phyloP scores from a whole-genome alignment of 2,113 vertebrate genomes.

The Microtus pennsylvanicus region DNA sequence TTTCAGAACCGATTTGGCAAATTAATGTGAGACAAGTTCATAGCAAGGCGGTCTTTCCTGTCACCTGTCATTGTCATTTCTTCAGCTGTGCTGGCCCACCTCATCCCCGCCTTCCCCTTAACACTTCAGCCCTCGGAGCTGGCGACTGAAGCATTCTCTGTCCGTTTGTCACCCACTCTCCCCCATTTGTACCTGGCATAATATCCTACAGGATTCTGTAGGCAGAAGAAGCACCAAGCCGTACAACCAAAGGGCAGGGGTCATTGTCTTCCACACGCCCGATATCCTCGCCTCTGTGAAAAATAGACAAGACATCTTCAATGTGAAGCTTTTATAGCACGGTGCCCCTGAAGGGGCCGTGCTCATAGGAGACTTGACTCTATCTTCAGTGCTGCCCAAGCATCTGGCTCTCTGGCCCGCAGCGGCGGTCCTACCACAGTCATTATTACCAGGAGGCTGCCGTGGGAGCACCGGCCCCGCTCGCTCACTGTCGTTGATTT shows the following conservation, averaged over 20 bases:
- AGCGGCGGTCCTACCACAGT: not conserved
- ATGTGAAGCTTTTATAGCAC: not conserved
- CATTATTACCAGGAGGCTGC: not conserved
- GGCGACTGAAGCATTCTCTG: not conserved
- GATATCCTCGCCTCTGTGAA: slow-evolving; percentile 51
- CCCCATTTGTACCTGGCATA: slow-evolving; percentile 71
- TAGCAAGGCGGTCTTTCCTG: not conserved
- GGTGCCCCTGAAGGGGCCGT: not conserved
- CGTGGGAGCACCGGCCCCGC: no score
- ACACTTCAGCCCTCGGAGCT: not conserved
- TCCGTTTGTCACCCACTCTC: not conserved
- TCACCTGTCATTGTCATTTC: not conserved
- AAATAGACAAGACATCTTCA: slow-evolving; percentile 17
- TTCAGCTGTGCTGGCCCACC: not conserved
- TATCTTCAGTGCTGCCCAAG: not conserved
- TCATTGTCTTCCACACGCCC: slow-evolving; percentile 45
- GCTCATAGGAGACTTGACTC: not conserved
- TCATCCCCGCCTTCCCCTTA: not conserved
- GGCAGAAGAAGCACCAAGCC: slow-evolving; percentile 67
- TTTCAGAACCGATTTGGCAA: not conserved
- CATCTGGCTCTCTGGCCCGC: not conserved
- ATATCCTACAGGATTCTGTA: slow-evolving; percentile 54
- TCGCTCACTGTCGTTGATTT: not conserved
- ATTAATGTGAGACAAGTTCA: not conserved
- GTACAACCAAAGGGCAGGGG: slow-evolving; percentile 6